These are phyloP conservation scores for Polyommatus icarus DNA, from an alignment of 2,888 invertebrate genomes.

Conservation along the genomic window DNA sequence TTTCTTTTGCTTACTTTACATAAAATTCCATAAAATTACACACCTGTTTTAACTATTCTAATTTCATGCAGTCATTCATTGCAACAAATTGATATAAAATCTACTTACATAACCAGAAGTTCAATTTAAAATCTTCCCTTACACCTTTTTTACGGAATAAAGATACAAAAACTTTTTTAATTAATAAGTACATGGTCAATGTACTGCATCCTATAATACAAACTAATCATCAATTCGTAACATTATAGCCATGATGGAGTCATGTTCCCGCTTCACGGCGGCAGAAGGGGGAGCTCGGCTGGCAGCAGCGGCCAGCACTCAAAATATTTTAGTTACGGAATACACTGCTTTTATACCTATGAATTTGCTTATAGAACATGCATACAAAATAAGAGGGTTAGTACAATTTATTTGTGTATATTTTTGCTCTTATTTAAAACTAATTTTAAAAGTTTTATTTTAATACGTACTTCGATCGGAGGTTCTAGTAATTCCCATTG, in stretches of 20 bases:
- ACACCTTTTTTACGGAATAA: no score
- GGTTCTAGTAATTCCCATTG: no score
- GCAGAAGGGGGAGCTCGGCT: conserved; percentile 70
- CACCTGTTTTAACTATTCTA: not conserved
- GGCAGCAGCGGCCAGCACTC: conserved; percentile 55
- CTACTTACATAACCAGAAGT: not conserved
- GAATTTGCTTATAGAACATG: conserved; percentile 91
- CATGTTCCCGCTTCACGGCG: conserved; percentile 64
- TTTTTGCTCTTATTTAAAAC: no score
- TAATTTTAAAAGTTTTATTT: no score
- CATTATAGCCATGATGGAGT: conserved; percentile 51
- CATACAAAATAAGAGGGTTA: conserved; percentile 83
- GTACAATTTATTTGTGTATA: conserved; percentile 31
- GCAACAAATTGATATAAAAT: not conserved
- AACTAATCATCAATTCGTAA: no score
- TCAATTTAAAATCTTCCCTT: not conserved
- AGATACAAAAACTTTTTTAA: no score
- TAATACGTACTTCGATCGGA: no score
- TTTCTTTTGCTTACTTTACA: not conserved
- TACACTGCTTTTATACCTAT: conserved; percentile 91
- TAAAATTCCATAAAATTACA: not conserved
- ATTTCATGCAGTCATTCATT: not conserved
- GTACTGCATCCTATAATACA: no score
- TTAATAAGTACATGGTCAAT: no score
- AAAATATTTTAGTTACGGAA: conserved; percentile 65